Evolutionary conservation across 2,797 vertebrate species (phyloP), one percentile per base, ranked within the genome.

Genomic region (Amblyopsis hoosieri): DNA sequence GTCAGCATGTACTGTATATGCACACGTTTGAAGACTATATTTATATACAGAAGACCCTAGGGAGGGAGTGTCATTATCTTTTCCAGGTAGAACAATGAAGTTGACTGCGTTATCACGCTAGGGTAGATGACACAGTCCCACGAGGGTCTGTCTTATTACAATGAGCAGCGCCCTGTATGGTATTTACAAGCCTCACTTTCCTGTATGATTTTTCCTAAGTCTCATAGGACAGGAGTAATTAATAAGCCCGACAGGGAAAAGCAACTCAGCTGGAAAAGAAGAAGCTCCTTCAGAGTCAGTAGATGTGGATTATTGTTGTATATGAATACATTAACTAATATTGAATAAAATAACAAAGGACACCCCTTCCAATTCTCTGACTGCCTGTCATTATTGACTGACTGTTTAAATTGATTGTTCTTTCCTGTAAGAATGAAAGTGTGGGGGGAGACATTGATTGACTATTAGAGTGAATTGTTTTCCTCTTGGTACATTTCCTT

Each of bases 1-100:
- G 47, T 58, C 31, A 47, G 23, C 17, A 17, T 58, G 17, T 71
- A 59, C 61, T 71, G 49, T 71, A 19, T 57, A 42, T 67, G 59
- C 12, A 12, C 56, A 29, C n/a, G 17, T 66, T 13, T 66, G 64
- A 57, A 12, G 62, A 23, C 7, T 13, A 0, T 68, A 79, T 86
- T 75, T 84, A 87, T 90, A 86, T 90, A 84, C 87, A 88, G 78
- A 74, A 72, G 59, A 60, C 87, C 65, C 67, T 60, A 61, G 81
- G 83, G 86, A 85, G 66, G 73, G 66, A 67, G 75, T 62, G 71
- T 56, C 67, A 76, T 86, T 70, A 79, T 59, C 1, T 63, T 62
- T 75, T 58, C 15, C 53, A 79, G 79, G 80, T 76, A 83, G 65
- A 74, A 78, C 54, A 64, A 59, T 72, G 60, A 54, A 52, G 72